Evolutionary conservation across 2,888 invertebrate genomes (phyloP).

Genomic region (Calliphora vomitoria): DNA sequence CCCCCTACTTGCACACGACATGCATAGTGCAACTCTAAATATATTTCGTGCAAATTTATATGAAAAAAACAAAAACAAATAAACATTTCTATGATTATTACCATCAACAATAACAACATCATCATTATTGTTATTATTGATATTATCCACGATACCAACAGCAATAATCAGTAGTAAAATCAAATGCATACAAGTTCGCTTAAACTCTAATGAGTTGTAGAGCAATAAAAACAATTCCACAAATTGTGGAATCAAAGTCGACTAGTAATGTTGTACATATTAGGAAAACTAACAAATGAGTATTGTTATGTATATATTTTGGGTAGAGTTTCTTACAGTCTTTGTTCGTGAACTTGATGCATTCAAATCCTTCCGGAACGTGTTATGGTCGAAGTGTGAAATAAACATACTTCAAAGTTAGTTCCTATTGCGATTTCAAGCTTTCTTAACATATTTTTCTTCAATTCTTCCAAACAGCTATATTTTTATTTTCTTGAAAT

Average conservation of each 20-base stretch:
- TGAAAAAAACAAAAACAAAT: conserved; percentile 16
- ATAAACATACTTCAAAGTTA: too few species aligned
- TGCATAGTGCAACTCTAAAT: conserved; percentile 4
- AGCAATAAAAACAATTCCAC: conserved; percentile 9
- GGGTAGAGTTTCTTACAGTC: too few species aligned
- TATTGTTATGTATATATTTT: too few species aligned
- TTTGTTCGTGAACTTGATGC: too few species aligned
- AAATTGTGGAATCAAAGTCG: background rate
- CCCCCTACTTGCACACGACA: background rate
- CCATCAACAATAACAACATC: conserved; percentile 28
- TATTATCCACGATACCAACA: conserved; percentile 40
- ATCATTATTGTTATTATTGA: conserved; percentile 44
- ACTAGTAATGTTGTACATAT: background rate
- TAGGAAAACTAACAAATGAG: too few species aligned
- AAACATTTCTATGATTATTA: conserved; percentile 41
- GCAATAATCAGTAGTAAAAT: conserved; percentile 28
- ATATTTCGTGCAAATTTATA: conserved; percentile 43
- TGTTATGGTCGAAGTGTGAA: too few species aligned
- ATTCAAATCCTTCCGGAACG: too few species aligned
- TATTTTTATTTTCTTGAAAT: too few species aligned
- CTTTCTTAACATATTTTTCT: too few species aligned
- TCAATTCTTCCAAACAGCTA: too few species aligned
- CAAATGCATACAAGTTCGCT: conserved; percentile 33
- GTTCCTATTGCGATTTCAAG: too few species aligned
- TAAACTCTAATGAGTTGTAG: conserved; percentile 22